Conservation (phyloP, 1,140 invertebrate genomes). For the Tetragnatha versicolor region DNA sequence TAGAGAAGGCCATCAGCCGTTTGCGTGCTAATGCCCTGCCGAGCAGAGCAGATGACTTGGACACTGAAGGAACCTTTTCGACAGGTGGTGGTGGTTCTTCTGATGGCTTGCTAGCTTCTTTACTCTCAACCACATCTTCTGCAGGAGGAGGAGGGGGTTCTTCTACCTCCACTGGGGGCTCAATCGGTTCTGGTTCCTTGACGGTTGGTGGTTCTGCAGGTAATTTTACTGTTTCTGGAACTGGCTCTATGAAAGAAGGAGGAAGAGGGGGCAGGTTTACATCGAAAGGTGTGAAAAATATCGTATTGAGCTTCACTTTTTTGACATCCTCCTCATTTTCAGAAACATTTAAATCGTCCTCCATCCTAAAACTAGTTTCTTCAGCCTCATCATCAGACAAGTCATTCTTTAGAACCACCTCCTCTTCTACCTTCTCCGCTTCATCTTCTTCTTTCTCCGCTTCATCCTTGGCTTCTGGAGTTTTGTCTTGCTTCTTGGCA, state of each 20-base stretch:
- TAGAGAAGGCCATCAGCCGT: conserved; percentile 53
- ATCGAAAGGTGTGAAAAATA: conserved; percentile 43
- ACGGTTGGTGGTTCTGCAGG: too few species aligned
- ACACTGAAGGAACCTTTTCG: not conserved
- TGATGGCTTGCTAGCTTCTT: not conserved
- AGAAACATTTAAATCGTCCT: not conserved
- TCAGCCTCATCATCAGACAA: not conserved
- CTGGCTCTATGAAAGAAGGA: too few species aligned
- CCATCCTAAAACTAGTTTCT: not conserved
- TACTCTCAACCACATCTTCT: not conserved
- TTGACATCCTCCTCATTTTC: not conserved
- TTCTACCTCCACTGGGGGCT: conserved; percentile 24
- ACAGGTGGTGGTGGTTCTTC: not conserved
- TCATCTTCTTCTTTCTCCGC: not conserved
- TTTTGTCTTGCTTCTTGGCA: not conserved
- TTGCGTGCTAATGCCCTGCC: conserved; percentile 56
- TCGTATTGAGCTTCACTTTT: conserved; percentile 21
- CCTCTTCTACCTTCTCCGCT: not conserved
- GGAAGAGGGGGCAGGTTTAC: conserved; percentile 49
- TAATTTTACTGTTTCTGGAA: too few species aligned
- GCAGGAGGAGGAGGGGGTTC: conserved; percentile 30
- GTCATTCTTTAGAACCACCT: not conserved
- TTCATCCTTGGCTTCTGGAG: not conserved
- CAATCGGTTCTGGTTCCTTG: too few species aligned
- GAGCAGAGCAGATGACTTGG: conserved; percentile 52